Evolutionary conservation across 2,888 invertebrate genomes (phyloP).

Genomic region (Eustalomyia histrio): DNA sequence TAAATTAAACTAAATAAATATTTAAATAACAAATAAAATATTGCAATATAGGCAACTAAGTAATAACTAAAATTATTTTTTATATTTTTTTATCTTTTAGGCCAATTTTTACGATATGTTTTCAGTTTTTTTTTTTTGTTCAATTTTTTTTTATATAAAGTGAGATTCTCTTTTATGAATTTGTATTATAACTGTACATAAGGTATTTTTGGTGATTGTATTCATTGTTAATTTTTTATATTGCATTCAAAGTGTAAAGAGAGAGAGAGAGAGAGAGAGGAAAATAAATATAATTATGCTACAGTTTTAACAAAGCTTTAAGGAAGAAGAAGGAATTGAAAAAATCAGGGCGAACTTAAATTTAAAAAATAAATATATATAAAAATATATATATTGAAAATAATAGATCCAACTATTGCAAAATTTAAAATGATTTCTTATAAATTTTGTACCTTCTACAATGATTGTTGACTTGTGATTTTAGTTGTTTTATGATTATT

Average conservation of each 20-base stretch:
- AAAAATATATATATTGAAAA: no score
- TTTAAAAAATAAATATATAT: neutral
- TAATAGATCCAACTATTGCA: no score
- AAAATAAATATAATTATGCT: neutral
- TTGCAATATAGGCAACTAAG: conserved; percentile 33
- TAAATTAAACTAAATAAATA: neutral
- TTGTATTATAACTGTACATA: conserved; percentile 51
- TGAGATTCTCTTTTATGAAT: conserved; percentile 16
- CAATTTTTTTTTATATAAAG: conserved; percentile 9
- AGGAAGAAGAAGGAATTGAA: neutral
- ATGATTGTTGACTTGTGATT: conserved; percentile 25
- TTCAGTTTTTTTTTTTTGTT: conserved; percentile 33
- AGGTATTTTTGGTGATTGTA: conserved; percentile 61
- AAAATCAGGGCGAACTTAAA: neutral
- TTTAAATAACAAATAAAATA: neutral
- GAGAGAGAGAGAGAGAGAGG: no score
- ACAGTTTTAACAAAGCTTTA: conserved; percentile 40
- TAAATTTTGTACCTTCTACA: conserved; percentile 46
- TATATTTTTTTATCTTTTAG: conserved; percentile 17
- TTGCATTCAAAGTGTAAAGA: conserved; percentile 16
- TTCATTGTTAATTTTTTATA: conserved; percentile 23
- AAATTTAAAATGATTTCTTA: neutral
- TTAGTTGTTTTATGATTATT: conserved; percentile 1
- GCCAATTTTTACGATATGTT: conserved; percentile 62
- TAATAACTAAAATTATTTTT: conserved; percentile 21